Base-by-base conservation (phyloP, 1,140 invertebrate genomes). In the Drosophila simulans region DNA sequence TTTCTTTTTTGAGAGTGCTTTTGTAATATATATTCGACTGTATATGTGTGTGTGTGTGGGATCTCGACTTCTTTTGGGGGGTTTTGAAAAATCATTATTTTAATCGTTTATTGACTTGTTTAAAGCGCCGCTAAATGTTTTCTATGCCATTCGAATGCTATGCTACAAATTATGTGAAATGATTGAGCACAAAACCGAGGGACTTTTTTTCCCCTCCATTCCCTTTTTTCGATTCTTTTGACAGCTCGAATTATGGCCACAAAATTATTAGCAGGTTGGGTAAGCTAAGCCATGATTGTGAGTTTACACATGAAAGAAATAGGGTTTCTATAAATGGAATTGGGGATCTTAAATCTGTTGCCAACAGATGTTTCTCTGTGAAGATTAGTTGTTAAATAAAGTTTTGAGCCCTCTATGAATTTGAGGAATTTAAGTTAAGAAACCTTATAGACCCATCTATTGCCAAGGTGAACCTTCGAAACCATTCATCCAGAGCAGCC, bases 81-180 rank as follows among this genome's bases (percentile, higher is more conserved):
- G 42, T 80, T 85, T 86, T 78, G 74, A 72, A 82, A 82, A 84
- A 89, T 89, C 84, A 88, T 88, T 88, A 80, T 83, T 90, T 90
- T 84, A 90, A 90, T 90, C 88, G 88, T 90, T 83, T 90, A 91
- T 90, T 90, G 88, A 90, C 88, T 90, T 90, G 88, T 90, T 88
- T 90, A 90, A 84, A 72, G 77, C 85, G 64, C 70, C 76, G 82
- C 76, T 77, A 77, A 80, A 84, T 80, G 71, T 69, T 72, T 70
- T 58, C 55, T 56, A 35, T 56, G 65, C 49, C 48, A 59, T 49
- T 68, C 51, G 56, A 57, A 45, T 55, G 48, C 43, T 63, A n/a
- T 74, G 69, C 73, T 71, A 80, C 86, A 86, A 90, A 90, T 90
- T 90, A 90, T 90, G 60, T 73, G 74, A 88, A 91, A 88, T 90